These are phyloP conservation scores for Cephus sareptanus DNA, from an alignment of 2,888 invertebrate species.

Conservation along the genomic window DNA sequence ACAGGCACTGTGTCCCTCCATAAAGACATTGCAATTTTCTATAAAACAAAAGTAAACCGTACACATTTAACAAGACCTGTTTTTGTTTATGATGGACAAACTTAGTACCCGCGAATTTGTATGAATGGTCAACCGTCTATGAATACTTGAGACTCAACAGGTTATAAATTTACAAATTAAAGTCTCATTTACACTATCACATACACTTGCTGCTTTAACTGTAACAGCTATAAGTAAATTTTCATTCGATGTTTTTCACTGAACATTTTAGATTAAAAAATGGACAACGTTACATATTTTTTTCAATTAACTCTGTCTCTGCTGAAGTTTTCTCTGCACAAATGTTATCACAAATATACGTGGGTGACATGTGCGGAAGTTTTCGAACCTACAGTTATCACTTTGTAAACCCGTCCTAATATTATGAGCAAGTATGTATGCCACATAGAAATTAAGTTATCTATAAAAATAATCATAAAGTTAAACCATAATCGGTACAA, in stretches of 20 bases:
- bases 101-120: not conserved
- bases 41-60: not conserved
- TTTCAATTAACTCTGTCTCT: not conserved
- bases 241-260: not conserved
- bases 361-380: not conserved
- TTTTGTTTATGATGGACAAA: not conserved
- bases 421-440: not conserved
- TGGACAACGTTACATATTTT: not conserved
- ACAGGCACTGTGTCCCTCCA: not conserved
- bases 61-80: not conserved
- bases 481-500: not conserved
- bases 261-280: not conserved
- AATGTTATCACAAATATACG: not conserved
- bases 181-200: not conserved
- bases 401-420: not conserved
- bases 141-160: not conserved
- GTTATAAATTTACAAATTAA: not conserved
- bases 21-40: not conserved
- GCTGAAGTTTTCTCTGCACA: not conserved
- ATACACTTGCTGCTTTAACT: not conserved
- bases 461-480: not conserved
- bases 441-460: not conserved
- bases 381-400: not conserved
- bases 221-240: not conserved
- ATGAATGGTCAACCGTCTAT: not conserved